Base-by-base conservation (phyloP, 2,888 invertebrate species). In the Therioaphis trifolii region DNA sequence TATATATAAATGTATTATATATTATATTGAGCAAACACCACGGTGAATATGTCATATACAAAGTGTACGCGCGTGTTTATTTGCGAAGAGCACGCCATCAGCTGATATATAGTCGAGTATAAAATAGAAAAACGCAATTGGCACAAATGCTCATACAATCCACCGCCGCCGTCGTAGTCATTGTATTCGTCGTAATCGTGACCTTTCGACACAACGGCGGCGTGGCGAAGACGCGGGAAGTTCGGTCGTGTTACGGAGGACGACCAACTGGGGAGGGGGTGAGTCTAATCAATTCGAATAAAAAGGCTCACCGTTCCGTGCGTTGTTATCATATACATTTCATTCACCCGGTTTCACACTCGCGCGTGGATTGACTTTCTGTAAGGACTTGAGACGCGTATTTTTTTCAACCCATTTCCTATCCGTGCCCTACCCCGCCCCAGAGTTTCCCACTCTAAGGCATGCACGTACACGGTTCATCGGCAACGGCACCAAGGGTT, bases 261-360 rank as follows among this genome's bases (percentile, higher is more conserved):
- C n/a, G n/a, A n/a, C n/a, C n/a, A n/a, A n/a, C n/a, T n/a, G n/a
- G n/a, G n/a, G n/a, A n/a, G n/a, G n/a, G n/a, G n/a, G n/a, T n/a
- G n/a, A n/a, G n/a, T 55, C 55, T 55, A 55, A 55, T 55, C 55
- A 55, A 55, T 55, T 55, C 55, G 21, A 18, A 55, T n/a, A n/a
- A 55, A 21, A 55, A 11, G 43, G 55, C 9, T 21, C 4, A 55
- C 15, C 5, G 55, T 55, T 21, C 55, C 0, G 52, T 46, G 14
- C 11, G n/a, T n/a, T n/a, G n/a, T n/a, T n/a, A n/a, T n/a, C n/a
- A n/a, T n/a, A n/a, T n/a, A n/a, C n/a, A 2, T 24, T 15, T 61
- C 15, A n/a, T 61, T 27, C 21, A 61, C 18, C 55, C 4, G 55
- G 21, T 55, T 55, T 55, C 9, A n/a, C n/a, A n/a, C n/a, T n/a